phyloP scores from a whole-genome alignment of 2,113 vertebrate genomes.

The Ophiodon elongatus region DNA sequence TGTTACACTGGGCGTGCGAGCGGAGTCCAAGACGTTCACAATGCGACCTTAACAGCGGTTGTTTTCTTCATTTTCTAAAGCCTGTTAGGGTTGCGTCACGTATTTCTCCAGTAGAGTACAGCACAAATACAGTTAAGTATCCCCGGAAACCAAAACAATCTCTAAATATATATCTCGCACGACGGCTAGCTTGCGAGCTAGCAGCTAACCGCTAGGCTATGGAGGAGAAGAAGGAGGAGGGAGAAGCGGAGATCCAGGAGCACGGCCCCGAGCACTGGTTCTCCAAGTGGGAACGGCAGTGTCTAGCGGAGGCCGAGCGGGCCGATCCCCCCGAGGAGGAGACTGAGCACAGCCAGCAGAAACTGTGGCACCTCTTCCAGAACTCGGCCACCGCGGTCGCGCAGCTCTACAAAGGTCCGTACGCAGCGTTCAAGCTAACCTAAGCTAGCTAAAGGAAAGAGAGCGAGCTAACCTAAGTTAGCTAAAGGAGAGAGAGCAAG shows the following conservation, averaged over 20 bases:
- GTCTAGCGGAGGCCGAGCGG: constrained; percentile 93
- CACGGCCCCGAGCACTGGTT: constrained; percentile 99
- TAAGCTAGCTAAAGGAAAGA: no score
- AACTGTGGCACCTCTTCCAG: constrained; percentile 96
- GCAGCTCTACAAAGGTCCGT: constrained; percentile 96
- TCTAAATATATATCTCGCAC: constrained; percentile 20
- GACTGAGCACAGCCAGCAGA: constrained; percentile 91
- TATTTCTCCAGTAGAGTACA: background rate
- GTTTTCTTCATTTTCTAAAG: background rate
- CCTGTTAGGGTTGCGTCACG: background rate
- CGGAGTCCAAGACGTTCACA: constrained; percentile 38
- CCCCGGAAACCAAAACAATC: background rate
- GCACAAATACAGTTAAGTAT: background rate
- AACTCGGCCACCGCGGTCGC: constrained; percentile 96
- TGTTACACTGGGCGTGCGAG: constrained; percentile 44
- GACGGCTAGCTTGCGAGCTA: constrained; percentile 49
- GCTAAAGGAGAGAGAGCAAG: constrained; percentile 43
- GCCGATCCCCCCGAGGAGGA: constrained; percentile 90
- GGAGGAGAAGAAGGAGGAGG: constrained; percentile 95
- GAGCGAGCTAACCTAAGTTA: no score
- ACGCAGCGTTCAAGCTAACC: constrained; percentile 34
- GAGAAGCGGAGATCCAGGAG: constrained; percentile 95
- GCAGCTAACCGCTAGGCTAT: constrained; percentile 74
- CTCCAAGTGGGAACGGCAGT: constrained; percentile 98
- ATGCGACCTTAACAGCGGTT: constrained; percentile 60